Evolutionary conservation across 2,113 vertebrate genomes (phyloP).

Genomic region (Anguilla japonica): DNA sequence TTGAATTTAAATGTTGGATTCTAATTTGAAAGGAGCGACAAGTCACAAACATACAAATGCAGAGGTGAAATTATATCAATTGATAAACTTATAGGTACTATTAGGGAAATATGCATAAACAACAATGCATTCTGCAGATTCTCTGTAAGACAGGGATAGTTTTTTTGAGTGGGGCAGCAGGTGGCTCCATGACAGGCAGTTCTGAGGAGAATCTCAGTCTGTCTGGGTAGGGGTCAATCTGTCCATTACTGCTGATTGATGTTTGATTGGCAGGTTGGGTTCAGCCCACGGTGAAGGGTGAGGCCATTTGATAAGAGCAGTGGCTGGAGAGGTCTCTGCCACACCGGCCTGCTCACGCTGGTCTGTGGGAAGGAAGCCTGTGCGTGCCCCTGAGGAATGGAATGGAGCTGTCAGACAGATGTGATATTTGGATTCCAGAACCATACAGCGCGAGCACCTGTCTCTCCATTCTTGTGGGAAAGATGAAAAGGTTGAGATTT

Average conservation of each 20-base stretch:
- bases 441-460: not conserved
- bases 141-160: too few relatives aligned
- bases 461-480: not conserved
- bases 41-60: too few relatives aligned
- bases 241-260: not conserved
- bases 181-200: too few relatives aligned
- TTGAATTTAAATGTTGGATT: too few relatives aligned
- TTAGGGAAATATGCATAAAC: too few relatives aligned
- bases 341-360: not conserved
- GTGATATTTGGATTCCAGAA: not conserved
- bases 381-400: not conserved
- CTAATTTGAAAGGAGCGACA: too few relatives aligned
- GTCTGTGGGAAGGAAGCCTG: not conserved
- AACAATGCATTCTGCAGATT: too few relatives aligned
- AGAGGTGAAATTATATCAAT: too few relatives aligned
- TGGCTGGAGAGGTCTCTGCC: not conserved
- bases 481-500: slow-evolving; percentile 3
- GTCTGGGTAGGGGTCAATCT: not conserved
- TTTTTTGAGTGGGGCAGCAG: too few relatives aligned
- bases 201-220: not conserved
- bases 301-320: not conserved
- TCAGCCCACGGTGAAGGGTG: not conserved
- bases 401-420: not conserved
- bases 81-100: too few relatives aligned
- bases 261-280: not conserved